These are phyloP conservation scores for Tubulanus polymorphus DNA, from an alignment of 2,888 invertebrate species.

Conservation along the genomic window DNA sequence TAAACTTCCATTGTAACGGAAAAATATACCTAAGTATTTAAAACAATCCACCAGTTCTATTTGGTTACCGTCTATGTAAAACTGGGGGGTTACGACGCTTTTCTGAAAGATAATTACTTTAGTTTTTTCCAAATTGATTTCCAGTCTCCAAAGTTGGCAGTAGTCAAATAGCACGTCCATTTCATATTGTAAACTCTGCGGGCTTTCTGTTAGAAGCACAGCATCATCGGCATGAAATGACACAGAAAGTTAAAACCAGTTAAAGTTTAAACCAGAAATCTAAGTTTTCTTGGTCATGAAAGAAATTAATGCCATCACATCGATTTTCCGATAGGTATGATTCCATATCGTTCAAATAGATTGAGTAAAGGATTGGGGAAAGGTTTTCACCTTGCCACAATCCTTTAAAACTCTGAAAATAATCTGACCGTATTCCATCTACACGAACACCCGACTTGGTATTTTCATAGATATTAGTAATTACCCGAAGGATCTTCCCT, in stretches of 20 bases:
- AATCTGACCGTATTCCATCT: background rate
- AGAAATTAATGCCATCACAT: background rate
- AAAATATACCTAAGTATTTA: slow-evolving; percentile 1
- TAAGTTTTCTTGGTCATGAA: background rate
- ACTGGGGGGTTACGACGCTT: background rate
- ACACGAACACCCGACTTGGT: background rate
- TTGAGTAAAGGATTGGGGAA: slow-evolving; percentile 2
- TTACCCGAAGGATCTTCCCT: background rate
- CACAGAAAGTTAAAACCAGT: background rate
- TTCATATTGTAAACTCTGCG: background rate
- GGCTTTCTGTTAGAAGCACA: background rate
- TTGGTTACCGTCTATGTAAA: background rate
- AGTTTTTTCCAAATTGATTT: slow-evolving; percentile 3
- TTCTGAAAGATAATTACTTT: slow-evolving; percentile 1
- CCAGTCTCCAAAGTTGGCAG: background rate
- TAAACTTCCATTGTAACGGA: background rate
- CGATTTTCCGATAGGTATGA: background rate
- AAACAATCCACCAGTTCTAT: background rate
- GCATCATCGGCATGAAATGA: slow-evolving; percentile 3
- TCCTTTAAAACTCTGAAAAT: background rate
- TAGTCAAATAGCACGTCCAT: background rate
- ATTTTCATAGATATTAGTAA: slow-evolving; percentile 1
- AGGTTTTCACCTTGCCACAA: slow-evolving; percentile 5
- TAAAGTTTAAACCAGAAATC: too few relatives aligned
- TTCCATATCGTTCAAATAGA: slow-evolving; percentile 5